Conservation (phyloP, 2,113 vertebrate genomes). For the Caranx ignobilis region DNA sequence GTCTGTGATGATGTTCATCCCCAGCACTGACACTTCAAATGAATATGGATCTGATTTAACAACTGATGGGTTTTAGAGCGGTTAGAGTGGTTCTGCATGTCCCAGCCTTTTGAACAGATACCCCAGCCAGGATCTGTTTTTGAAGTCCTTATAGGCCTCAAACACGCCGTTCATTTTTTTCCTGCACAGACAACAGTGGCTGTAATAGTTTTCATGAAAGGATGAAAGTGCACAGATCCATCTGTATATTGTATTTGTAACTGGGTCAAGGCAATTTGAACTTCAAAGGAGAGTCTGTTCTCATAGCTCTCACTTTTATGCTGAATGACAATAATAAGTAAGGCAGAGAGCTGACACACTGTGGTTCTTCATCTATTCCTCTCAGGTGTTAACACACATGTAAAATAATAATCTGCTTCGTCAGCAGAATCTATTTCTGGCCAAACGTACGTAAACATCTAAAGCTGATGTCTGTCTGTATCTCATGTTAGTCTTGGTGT, state of each 20-base stretch:
- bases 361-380: not conserved
- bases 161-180: not conserved
- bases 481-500: slow-evolving; percentile 6
- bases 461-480: slow-evolving; percentile 12
- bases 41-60: not conserved
- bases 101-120: not conserved
- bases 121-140: not conserved
- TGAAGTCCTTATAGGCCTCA: not conserved
- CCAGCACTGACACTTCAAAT: not conserved
- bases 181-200: not conserved
- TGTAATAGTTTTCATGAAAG: not conserved
- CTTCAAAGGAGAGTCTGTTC: slow-evolving; percentile 7
- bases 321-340: slow-evolving; percentile 6
- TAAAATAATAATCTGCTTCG: not conserved
- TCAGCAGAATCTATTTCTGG: not conserved
- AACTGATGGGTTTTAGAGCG: not conserved
- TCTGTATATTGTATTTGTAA: slow-evolving; percentile 6
- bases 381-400: not conserved
- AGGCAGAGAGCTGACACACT: slow-evolving; percentile 9
- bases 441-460: slow-evolving; percentile 4
- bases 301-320: not conserved
- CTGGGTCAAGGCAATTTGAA: slow-evolving; percentile 30
- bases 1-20: too few species aligned
- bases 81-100: not conserved
- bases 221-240: not conserved